phyloP scores from a whole-genome alignment of 2,797 vertebrate genomes.

The Sarcoramphus papa region DNA sequence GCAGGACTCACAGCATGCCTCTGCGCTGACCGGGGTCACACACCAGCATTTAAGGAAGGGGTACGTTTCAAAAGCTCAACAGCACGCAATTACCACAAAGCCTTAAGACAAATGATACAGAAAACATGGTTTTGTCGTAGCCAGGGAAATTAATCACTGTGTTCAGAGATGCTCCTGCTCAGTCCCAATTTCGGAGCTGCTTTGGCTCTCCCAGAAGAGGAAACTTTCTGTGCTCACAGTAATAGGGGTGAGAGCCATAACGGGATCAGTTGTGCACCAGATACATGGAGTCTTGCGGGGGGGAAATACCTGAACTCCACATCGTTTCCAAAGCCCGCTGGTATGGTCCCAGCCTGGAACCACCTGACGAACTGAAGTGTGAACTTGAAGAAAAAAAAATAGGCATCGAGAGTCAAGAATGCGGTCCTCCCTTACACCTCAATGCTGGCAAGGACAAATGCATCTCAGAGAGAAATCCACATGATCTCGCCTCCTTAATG shows the following conservation, averaged over 20 bases:
- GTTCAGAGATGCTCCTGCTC: neutral
- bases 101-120: neutral
- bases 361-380: neutral
- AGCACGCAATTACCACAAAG: neutral
- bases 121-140: neutral
- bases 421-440: neutral
- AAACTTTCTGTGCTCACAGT: neutral
- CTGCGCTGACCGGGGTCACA: rapidly evolving
- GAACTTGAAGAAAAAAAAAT: neutral
- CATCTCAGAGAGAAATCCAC: neutral
- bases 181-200: neutral
- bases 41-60: neutral
- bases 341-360: neutral
- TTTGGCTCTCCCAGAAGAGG: neutral
- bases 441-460: neutral
- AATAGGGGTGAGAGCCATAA: neutral
- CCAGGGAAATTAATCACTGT: neutral
- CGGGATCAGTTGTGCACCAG: neutral
- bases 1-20: neutral
- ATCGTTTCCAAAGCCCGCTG: neutral
- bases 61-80: neutral
- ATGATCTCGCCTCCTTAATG: neutral
- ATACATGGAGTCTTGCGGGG: neutral
- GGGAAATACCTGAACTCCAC: neutral
- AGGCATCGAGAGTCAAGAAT: neutral